phyloP scores from a whole-genome alignment of 2,113 vertebrate genomes.

The Cyrtonyx montezumae region DNA sequence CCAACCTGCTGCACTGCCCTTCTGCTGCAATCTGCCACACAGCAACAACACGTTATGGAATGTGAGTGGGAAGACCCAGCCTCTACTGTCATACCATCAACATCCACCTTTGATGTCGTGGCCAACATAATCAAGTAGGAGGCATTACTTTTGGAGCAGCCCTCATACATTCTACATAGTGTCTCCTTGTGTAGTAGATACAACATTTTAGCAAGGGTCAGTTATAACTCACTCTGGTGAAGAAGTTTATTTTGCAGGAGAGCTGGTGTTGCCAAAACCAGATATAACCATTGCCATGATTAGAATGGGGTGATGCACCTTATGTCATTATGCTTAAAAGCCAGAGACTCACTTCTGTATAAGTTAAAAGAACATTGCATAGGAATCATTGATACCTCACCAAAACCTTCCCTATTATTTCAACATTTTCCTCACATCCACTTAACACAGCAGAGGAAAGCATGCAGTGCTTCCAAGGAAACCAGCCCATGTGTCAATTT shows the following conservation, averaged over 20 bases:
- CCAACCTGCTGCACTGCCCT: too few relatives aligned
- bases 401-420: background rate
- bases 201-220: background rate
- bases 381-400: background rate
- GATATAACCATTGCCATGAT: accelerated
- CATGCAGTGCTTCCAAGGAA: background rate
- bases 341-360: background rate
- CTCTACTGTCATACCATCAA: too few relatives aligned
- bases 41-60: too few relatives aligned
- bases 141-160: too few relatives aligned
- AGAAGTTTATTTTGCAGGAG: background rate
- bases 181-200: background rate
- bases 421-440: background rate
- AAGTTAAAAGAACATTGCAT: accelerated
- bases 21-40: too few relatives aligned
- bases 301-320: accelerated
- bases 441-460: background rate
- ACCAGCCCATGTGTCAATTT: background rate
- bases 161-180: accelerated
- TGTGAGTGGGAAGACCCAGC: too few relatives aligned
- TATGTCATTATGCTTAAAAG: background rate
- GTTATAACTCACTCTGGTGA: background rate
- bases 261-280: accelerated
- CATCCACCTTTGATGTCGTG: too few relatives aligned
- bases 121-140: too few relatives aligned